phyloP scores from a whole-genome alignment of 2,113 vertebrate genomes.

The Callopanchax toddi region DNA sequence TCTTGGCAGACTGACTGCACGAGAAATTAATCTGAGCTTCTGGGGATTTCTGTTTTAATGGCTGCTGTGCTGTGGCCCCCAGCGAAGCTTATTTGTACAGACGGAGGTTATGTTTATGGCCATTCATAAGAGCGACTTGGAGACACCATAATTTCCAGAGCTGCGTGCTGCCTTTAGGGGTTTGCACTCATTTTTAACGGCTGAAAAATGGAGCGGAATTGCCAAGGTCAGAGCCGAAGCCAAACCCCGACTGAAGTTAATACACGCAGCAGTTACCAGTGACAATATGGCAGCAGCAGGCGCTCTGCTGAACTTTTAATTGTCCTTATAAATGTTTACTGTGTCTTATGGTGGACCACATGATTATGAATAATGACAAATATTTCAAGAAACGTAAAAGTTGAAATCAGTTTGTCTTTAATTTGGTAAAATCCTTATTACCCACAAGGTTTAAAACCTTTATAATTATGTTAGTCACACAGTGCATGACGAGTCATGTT shows the following conservation, averaged over 20 bases:
- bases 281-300: slow-evolving; percentile 21
- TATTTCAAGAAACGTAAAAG: neutral
- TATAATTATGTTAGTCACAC: neutral
- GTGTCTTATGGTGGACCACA: neutral
- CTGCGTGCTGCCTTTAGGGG: slow-evolving; percentile 23
- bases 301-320: neutral
- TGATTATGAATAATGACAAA: neutral
- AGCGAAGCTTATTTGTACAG: slow-evolving; percentile 48
- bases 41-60: slow-evolving; percentile 49
- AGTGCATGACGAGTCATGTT: neutral
- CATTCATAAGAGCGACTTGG: slow-evolving; percentile 41
- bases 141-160: slow-evolving; percentile 38
- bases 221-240: slow-evolving; percentile 39
- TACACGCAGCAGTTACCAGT: neutral
- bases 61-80: slow-evolving; percentile 40
- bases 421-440: neutral
- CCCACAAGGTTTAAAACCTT: neutral
- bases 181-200: slow-evolving; percentile 37
- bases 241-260: slow-evolving; percentile 32
- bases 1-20: slow-evolving; percentile 41
- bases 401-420: neutral
- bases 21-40: slow-evolving; percentile 36
- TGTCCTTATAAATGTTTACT: neutral
- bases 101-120: slow-evolving; percentile 55
- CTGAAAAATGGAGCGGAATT: slow-evolving; percentile 34